phyloP scores from a whole-genome alignment of 2,797 vertebrate species.

The Phrynocephalus forsythii region DNA sequence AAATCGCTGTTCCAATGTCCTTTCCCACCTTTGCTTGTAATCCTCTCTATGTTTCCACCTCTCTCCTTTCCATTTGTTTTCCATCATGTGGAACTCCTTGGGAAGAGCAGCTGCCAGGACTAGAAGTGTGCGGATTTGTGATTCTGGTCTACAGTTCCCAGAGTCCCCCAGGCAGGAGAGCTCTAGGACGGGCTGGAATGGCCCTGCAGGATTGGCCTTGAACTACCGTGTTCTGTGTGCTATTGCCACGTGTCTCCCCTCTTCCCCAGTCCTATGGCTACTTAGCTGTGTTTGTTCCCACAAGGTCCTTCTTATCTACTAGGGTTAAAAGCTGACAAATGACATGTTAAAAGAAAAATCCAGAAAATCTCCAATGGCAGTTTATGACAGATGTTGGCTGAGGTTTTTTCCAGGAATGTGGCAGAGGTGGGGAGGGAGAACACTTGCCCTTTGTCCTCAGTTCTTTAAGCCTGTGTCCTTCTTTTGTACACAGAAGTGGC shows the following conservation, averaged over 20 bases:
- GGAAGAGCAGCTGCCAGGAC: constrained; percentile 8
- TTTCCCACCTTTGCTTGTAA: neutral
- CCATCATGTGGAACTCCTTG: neutral
- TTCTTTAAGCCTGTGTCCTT: accelerated
- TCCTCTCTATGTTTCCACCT: neutral
- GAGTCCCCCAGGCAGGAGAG: no score
- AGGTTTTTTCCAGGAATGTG: neutral
- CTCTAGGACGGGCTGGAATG: neutral
- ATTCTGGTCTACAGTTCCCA: no score
- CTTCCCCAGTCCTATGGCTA: constrained; percentile 12
- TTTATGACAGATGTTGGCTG: constrained; percentile 53
- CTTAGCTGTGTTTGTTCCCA: constrained; percentile 66
- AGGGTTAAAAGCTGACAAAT: constrained; percentile 62
- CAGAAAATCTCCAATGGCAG: constrained; percentile 59
- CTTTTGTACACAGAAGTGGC: neutral
- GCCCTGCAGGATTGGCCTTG: neutral
- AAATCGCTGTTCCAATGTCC: neutral
- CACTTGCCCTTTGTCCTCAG: constrained; percentile 11
- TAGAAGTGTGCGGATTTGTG: no score
- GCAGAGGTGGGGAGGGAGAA: neutral
- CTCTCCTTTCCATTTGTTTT: neutral
- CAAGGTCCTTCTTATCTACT: constrained; percentile 67
- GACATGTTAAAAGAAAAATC: constrained; percentile 34
- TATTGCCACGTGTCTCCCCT: neutral
- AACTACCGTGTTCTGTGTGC: constrained; percentile 17